These are phyloP conservation scores for Chloebia gouldiae DNA, from an alignment of 2,113 vertebrate species.

Conservation along the genomic window DNA sequence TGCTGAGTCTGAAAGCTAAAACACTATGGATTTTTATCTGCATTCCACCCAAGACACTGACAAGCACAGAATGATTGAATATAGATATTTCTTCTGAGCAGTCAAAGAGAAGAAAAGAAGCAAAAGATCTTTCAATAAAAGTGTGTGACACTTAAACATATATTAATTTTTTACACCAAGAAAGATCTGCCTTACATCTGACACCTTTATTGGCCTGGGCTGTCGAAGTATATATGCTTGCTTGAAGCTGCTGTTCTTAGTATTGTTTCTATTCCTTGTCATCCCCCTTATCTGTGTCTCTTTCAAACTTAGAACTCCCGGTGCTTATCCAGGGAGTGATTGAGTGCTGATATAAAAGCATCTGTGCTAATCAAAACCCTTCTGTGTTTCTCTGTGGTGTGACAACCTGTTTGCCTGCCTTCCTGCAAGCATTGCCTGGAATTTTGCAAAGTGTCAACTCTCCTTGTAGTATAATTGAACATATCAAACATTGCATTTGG, in stretches of 20 bases:
- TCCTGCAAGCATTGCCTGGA: not conserved
- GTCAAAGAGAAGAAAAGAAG: not conserved
- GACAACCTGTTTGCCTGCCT: not conserved
- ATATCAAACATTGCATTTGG: not conserved
- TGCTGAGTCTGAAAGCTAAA: not conserved
- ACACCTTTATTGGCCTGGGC: not conserved
- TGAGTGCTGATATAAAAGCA: not conserved
- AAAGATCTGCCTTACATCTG: not conserved
- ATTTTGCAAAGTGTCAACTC: not conserved
- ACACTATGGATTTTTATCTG: not conserved
- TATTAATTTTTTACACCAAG: not conserved
- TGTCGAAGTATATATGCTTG: not conserved
- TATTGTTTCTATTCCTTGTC: not conserved
- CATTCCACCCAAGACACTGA: not conserved
- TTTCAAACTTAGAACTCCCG: not conserved
- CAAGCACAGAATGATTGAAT: not conserved
- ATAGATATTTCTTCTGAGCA: not conserved
- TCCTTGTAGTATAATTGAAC: not conserved
- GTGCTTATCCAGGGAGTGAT: not conserved
- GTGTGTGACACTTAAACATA: not conserved
- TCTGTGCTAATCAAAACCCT: not conserved
- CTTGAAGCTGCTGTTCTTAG: not conserved
- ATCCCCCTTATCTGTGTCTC: not conserved
- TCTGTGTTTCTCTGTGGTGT: not conserved
- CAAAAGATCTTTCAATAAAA: not conserved